Evolutionary conservation across 2,888 invertebrate species (phyloP).

Genomic region (Andrena bucephala): DNA sequence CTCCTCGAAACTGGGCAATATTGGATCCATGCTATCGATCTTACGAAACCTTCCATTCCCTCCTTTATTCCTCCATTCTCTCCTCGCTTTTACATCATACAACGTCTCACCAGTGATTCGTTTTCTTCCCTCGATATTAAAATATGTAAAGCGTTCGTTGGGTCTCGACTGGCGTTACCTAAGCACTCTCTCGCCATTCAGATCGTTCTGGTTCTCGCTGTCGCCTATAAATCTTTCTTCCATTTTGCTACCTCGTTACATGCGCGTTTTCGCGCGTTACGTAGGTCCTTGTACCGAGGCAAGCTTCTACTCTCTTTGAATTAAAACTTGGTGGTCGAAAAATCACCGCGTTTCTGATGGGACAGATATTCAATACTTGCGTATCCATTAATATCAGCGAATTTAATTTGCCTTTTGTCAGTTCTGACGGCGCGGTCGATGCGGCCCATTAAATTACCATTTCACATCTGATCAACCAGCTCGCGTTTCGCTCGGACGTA

Average conservation of each 20-base stretch:
- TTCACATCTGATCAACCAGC: too few species aligned
- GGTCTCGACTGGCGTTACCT: background rate
- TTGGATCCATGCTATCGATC: constrained; percentile 38
- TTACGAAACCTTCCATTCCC: constrained; percentile 24
- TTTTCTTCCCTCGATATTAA: constrained; percentile 7
- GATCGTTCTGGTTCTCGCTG: background rate
- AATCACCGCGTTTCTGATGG: background rate
- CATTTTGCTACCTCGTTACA: background rate
- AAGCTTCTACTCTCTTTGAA: background rate
- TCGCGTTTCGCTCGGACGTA: background rate
- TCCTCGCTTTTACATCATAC: background rate
- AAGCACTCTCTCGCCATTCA: background rate
- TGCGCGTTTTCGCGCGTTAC: background rate
- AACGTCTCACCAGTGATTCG: background rate
- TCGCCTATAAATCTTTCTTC: background rate
- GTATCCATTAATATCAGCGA: too few species aligned
- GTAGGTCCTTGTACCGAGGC: background rate
- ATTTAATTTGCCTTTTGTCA: too few species aligned
- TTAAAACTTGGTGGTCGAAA: background rate
- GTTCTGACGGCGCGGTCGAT: too few species aligned
- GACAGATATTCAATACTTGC: background rate
- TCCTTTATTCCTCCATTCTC: background rate
- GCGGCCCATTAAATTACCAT: too few species aligned
- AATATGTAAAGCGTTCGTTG: constrained; percentile 4
- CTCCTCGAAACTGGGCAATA: constrained; percentile 28